These are phyloP conservation scores for Trichoplax adhaerens DNA, from an alignment of 37 sponge, comb jelly and placozoan genomes.

Conservation along the genomic window DNA sequence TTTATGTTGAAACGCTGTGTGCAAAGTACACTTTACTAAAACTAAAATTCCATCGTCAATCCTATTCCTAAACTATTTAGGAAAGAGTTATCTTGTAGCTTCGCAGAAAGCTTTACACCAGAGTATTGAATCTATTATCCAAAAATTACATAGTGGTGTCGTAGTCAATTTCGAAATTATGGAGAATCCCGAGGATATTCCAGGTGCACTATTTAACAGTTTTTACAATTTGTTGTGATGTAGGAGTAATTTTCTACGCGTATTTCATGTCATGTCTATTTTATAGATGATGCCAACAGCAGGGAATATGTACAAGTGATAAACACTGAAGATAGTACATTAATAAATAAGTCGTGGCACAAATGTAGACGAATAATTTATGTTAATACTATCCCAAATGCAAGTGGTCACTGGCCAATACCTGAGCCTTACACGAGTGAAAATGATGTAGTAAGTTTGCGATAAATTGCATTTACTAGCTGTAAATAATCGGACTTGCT, in stretches of 20 bases:
- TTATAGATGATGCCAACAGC: too few relatives aligned
- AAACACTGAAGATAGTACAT: too few relatives aligned
- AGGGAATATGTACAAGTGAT: too few relatives aligned
- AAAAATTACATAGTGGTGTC: conserved; percentile 89
- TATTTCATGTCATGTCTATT: too few relatives aligned
- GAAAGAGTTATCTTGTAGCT: conserved; percentile 49
- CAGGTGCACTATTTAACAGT: not conserved
- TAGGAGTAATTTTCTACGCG: too few relatives aligned
- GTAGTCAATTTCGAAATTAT: conserved; percentile 75
- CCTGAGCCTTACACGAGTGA: conserved; percentile 53
- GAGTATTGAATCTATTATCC: conserved; percentile 70
- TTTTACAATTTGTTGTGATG: too few relatives aligned
- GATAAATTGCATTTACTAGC: too few relatives aligned
- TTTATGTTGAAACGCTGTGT: too few relatives aligned
- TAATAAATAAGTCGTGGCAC: conserved; percentile 21
- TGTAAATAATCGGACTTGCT: too few relatives aligned
- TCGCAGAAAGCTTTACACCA: conserved; percentile 64
- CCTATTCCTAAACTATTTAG: conserved; percentile 10
- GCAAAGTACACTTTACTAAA: too few relatives aligned
- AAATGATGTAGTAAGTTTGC: too few relatives aligned
- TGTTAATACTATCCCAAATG: conserved; percentile 41
- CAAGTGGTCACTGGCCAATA: conserved; percentile 85
- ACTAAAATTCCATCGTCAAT: not conserved
- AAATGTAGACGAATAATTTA: conserved; percentile 62
- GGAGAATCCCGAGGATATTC: conserved; percentile 12